Conservation (phyloP, 2,888 invertebrate genomes). For the Stenotaenia linearis region DNA sequence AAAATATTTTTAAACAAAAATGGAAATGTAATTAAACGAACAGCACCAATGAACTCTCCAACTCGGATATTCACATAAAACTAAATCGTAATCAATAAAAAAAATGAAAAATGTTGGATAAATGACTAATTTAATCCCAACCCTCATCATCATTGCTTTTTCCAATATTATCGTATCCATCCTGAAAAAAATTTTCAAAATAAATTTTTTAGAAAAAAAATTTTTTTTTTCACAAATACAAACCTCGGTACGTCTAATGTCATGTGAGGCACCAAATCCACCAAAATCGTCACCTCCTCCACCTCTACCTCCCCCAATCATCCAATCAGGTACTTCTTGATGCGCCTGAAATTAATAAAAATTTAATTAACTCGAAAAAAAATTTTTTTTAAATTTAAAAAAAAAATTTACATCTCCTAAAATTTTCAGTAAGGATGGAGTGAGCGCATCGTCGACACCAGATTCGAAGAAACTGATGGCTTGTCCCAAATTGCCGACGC, state of each 20-base stretch:
- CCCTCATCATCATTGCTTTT: background rate
- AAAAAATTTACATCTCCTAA: constrained; percentile 55
- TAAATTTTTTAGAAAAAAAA: background rate
- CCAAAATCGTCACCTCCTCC: too few relatives aligned
- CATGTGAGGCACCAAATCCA: background rate
- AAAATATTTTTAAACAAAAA: too few relatives aligned
- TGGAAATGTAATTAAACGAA: too few relatives aligned
- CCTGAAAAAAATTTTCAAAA: background rate
- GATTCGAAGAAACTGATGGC: constrained; percentile 56
- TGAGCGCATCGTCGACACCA: too few relatives aligned
- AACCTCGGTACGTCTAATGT: background rate
- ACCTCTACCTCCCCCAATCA: background rate
- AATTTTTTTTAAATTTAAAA: too few relatives aligned
- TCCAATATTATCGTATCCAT: background rate
- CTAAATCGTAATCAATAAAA: background rate
- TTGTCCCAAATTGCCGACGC: constrained; percentile 50
- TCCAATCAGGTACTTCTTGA: background rate
- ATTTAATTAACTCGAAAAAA: too few relatives aligned
- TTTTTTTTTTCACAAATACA: background rate
- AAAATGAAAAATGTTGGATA: too few relatives aligned
- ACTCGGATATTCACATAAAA: background rate
- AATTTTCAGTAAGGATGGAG: too few relatives aligned
- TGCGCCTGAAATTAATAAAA: background rate
- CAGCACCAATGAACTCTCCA: background rate
- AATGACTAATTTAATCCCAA: background rate